Percentiles rank a stretch among this genome's conserved stretches.
These are phyloP conservation scores for Saguinus midas DNA, from an alignment of 2,113 vertebrate genomes.

Conservation along the genomic window DNA sequence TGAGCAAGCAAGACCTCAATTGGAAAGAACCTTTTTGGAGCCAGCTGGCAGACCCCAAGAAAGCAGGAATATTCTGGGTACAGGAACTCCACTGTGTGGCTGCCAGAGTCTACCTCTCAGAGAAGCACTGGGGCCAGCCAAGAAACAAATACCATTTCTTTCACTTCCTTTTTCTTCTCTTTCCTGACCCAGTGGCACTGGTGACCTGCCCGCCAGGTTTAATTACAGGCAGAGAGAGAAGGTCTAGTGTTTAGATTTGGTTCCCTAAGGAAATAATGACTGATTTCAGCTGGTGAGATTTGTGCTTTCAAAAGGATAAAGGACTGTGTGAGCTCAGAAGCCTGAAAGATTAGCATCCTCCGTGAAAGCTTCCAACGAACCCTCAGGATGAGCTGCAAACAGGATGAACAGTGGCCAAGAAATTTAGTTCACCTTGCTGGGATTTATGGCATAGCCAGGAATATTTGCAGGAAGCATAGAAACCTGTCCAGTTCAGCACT, in stretches of 20 bases:
- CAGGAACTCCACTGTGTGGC: conserved; percentile 48
- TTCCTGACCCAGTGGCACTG: conserved; percentile 65
- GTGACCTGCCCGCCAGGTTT: conserved; percentile 55
- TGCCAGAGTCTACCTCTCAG: conserved; percentile 44
- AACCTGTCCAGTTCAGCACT: background rate
- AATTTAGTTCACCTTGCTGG: background rate
- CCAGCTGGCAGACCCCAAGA: conserved; percentile 52
- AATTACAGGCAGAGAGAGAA: conserved; percentile 60
- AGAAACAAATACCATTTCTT: conserved; percentile 67
- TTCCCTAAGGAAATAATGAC: conserved; percentile 48
- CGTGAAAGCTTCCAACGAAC: background rate
- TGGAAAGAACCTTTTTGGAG: conserved; percentile 26
- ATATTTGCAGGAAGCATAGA: background rate
- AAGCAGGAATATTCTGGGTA: conserved; percentile 41
- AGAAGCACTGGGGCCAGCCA: conserved; percentile 26
- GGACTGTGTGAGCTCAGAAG: background rate
- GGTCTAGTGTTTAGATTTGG: conserved; percentile 55
- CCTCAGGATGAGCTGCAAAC: conserved; percentile 39
- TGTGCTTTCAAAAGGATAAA: conserved; percentile 27
- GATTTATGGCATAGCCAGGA: background rate
- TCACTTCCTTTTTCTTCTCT: conserved; percentile 47
- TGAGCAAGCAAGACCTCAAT: conserved; percentile 6
- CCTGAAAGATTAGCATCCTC: background rate
- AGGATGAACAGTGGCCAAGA: background rate
- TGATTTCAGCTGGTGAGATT: background rate